Evolutionary conservation across 2,113 vertebrate genomes (phyloP).

Genomic region (Halichoeres trimaculatus): DNA sequence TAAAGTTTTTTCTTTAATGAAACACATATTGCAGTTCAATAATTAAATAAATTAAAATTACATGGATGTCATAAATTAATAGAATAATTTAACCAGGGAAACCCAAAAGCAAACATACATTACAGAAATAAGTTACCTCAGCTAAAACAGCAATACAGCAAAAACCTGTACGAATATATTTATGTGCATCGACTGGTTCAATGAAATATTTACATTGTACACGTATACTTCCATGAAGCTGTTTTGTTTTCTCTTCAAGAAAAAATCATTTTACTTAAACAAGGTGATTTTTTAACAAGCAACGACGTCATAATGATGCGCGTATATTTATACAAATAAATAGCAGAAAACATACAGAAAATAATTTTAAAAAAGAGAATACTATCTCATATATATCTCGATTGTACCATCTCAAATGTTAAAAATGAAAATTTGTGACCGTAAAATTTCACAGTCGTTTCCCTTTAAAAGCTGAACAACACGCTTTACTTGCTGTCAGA

Average conservation of each 20-base stretch:
- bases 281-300: conserved; percentile 89
- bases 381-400: conserved; percentile 83
- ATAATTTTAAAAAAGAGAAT: conserved; percentile 85
- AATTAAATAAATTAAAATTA: conserved; percentile 93
- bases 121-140: conserved; percentile 92
- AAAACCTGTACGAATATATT: conserved; percentile 96
- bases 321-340: conserved; percentile 90
- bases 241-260: conserved; percentile 83
- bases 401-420: conserved; percentile 81
- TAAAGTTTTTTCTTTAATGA: conserved; percentile 94
- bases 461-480: conserved; percentile 71
- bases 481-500: conserved; percentile 79
- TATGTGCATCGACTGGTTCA: conserved; percentile 91
- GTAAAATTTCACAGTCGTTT: conserved; percentile 71
- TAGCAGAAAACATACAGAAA: conserved; percentile 84
- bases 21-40: conserved; percentile 95
- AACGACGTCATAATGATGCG: conserved; percentile 86
- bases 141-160: conserved; percentile 94
- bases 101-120: conserved; percentile 88
- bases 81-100: conserved; percentile 86
- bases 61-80: conserved; percentile 93
- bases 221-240: conserved; percentile 86
- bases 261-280: conserved; percentile 87
- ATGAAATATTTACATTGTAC: conserved; percentile 97
- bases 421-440: conserved; percentile 70